phyloP scores from a whole-genome alignment of 2,113 vertebrate species.

The Sus scrofa region T2T-Sscrofa CM000817.6:118735501-118736000 shows the following conservation, averaged over 20 bases:
- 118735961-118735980: background rate
- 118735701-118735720: conserved; percentile 9
- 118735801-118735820: background rate
- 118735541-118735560: background rate
- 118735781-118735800: conserved; percentile 9
- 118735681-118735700: conserved; percentile 43
- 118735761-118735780: conserved; percentile 23
- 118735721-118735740: conserved; percentile 19
- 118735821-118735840: background rate
- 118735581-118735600: background rate
- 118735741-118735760: background rate
- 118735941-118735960: background rate
- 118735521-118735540: background rate
- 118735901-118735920: background rate
- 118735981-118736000: background rate
- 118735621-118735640: conserved; percentile 46
- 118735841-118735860: background rate
- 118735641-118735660: background rate
- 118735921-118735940: background rate
- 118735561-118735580: background rate
- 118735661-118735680: background rate
- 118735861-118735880: background rate
- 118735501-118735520: background rate
- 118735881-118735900: background rate
- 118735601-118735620: conserved; percentile 26